Percentiles rank a stretch among this genome's conserved stretches.
These are phyloP conservation scores for Mergus octosetaceus DNA, from an alignment of 2,797 vertebrate genomes.

Conservation along the genomic window DNA sequence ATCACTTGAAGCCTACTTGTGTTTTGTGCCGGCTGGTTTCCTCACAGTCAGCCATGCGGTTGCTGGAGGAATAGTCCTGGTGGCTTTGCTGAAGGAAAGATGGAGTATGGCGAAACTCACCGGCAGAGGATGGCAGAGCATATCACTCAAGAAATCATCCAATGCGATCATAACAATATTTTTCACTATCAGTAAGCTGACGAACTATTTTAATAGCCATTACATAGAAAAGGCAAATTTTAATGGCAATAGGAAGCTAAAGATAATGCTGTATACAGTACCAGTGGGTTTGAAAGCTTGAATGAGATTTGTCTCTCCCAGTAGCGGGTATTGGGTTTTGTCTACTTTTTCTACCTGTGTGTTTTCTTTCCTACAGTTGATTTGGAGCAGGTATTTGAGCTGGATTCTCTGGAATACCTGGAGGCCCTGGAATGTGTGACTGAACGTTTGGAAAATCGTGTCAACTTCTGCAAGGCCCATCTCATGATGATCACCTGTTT, in stretches of 20 bases:
- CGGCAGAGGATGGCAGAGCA: neutral
- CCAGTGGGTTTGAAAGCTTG: neutral
- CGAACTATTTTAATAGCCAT: neutral
- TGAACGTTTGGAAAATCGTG: conserved; percentile 85
- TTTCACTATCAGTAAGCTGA: neutral
- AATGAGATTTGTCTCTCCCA: neutral
- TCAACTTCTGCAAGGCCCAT: conserved; percentile 91
- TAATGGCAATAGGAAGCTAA: neutral
- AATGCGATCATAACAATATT: neutral
- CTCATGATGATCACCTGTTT: conserved; percentile 95
- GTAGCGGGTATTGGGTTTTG: neutral
- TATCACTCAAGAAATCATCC: neutral
- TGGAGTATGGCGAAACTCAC: neutral
- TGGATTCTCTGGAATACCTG: conserved; percentile 91
- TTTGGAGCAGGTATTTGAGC: conserved; percentile 89
- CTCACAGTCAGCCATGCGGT: neutral
- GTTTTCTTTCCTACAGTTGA: conserved; percentile 80
- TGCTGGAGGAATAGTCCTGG: neutral
- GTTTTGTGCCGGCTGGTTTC: neutral
- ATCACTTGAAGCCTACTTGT: neutral
- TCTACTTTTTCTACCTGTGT: neutral
- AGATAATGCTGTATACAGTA: neutral
- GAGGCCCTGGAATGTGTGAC: conserved; percentile 90
- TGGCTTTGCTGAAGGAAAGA: neutral
- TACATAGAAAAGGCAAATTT: neutral